Conservation (phyloP, 37 sponge, comb jelly and placozoan species). For the Diacarnus erythraeanus region DNA sequence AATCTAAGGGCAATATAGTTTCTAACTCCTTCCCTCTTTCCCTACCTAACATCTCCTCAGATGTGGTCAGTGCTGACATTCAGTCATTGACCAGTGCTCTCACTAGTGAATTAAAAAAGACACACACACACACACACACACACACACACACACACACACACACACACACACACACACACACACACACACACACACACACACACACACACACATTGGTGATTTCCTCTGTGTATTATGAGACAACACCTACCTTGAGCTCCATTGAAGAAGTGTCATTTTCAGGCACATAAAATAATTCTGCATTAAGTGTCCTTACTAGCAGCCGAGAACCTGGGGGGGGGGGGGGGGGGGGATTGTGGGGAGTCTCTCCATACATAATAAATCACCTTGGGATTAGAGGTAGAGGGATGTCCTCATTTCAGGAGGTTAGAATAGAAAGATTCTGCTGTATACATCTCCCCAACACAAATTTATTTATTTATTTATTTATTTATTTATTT, state of each 20-base stretch:
- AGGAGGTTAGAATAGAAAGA: too few species aligned
- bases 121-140: conserved; percentile 1
- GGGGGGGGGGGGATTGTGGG: background rate
- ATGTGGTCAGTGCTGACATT: too few species aligned
- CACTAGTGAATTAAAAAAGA: background rate
- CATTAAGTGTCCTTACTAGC: background rate
- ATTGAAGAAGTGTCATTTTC: background rate
- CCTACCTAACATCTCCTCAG: too few species aligned
- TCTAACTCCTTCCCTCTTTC: too few species aligned
- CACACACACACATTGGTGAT: conserved; percentile 1
- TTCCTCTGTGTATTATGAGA: background rate
- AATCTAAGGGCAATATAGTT: too few species aligned
- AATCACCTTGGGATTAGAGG: too few species aligned
- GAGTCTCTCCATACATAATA: background rate
- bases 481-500: too few species aligned
- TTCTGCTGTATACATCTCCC: too few species aligned
- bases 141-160: conserved; percentile 17
- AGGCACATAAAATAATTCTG: background rate
- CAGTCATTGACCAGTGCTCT: too few species aligned
- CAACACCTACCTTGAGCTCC: background rate
- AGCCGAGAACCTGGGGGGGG: background rate
- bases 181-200: conserved; percentile 21
- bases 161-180: conserved; percentile 18
- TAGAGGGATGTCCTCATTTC: too few species aligned
- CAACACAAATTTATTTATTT: too few species aligned